Evolutionary conservation across 2,888 invertebrate species (phyloP).

Genomic region (Conus canariensis): DNA sequence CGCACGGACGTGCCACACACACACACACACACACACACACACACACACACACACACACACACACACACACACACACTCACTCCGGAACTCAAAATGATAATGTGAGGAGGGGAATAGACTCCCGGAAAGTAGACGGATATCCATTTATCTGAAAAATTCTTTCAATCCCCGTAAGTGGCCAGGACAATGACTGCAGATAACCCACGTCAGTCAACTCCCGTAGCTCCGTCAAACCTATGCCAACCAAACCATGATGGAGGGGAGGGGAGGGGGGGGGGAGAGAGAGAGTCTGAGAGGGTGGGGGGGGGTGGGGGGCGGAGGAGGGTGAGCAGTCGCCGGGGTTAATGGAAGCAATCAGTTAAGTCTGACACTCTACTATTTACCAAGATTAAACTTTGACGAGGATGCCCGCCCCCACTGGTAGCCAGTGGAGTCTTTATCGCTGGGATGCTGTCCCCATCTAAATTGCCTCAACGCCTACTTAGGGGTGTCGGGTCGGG

Average conservation of each 20-base stretch:
- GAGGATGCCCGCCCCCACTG: not conserved
- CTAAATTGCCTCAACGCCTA: constrained; percentile 29
- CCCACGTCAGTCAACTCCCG: not conserved
- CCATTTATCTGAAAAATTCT: not conserved
- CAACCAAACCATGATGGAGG: not conserved
- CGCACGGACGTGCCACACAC: not conserved
- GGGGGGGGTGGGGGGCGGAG: no score
- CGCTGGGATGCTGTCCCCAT: not conserved
- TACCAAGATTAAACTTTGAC: not conserved
- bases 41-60: no score
- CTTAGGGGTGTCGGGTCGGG: not conserved
- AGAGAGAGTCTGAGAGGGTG: no score
- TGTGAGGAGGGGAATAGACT: no score
- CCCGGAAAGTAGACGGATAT: no score
- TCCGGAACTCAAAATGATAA: no score
- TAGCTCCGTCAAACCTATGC: not conserved
- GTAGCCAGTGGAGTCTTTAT: constrained; percentile 12
- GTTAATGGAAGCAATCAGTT: constrained; percentile 7
- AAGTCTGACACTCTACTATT: constrained; percentile 13
- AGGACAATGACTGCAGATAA: not conserved
- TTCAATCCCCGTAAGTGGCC: not conserved
- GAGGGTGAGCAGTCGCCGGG: not conserved
- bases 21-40: no score
- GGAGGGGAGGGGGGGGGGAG: not conserved
- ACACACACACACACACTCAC: no score